Base-by-base conservation (phyloP, 1,140 invertebrate species). In the Oppia nitens region DNA sequence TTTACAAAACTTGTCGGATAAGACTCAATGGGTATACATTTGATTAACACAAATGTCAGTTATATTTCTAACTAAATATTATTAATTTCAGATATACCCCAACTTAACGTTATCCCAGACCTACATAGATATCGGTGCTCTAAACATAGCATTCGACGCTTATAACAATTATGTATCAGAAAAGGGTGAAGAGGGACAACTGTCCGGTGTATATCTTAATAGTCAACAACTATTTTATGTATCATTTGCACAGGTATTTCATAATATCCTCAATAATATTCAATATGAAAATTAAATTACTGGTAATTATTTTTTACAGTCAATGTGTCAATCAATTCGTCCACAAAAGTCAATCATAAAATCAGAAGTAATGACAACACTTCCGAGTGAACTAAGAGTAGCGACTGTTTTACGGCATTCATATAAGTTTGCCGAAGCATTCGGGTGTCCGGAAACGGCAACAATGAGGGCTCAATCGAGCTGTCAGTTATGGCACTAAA, bases 191-290 rank as follows among this genome's bases (percentile, higher is more conserved):
- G 20, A 57, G 21, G 1, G 14, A 25, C 14, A n/a, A 12, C 25
- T 57, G 17, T 47, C 56, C 26, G n/a, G 17, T 1, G 27, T 49
- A 14, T 47, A 24, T n/a, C 50, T 28, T n/a, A 57, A 1, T 50
- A 25, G 11, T 27, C 47, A 57, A 27, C 56, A 57, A 45, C 27
- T 57, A 11, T 57, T 57, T 50, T 57, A 23, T 29, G 9, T 57
- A 6, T 50, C 56, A 20, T 57, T 50, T 23, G 50, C 20, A 29
- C 56, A 57, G 56, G 56, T 57, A 57, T 55, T 11, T 32, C 23
- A 17, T 21, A 56, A 48, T 26, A 14, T 17, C 14, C 14, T 47
- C 17, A 11, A 40, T 1, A 14, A n/a, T 56, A 21, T 4, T 49
- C 4, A 55, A 55, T 17, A n/a, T n/a, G 4, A 25, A 6, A 50